phyloP scores from a whole-genome alignment of 2,113 vertebrate species.

The Rhinoderma darwinii region DNA sequence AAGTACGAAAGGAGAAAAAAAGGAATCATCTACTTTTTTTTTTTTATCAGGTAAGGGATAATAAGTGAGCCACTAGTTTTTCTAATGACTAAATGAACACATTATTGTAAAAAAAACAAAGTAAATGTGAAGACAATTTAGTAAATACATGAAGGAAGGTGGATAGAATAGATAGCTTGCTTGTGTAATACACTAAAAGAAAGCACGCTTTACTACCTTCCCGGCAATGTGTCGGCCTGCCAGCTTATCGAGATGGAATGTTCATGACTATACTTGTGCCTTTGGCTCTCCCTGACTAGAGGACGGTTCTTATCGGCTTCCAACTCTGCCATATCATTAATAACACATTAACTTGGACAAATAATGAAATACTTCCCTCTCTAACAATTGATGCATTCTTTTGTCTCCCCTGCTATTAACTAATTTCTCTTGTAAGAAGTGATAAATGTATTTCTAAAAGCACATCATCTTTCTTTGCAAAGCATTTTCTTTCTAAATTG shows the following conservation, averaged over 20 bases:
- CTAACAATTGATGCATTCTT: slow-evolving; percentile 8
- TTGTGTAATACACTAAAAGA: not conserved
- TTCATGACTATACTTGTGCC: not conserved
- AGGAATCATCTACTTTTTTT: not conserved
- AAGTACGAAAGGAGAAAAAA: not conserved
- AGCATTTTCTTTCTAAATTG: not conserved
- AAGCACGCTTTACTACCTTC: not conserved
- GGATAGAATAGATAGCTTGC: not conserved
- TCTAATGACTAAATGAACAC: not conserved
- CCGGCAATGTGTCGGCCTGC: not conserved
- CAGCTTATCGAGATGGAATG: slow-evolving; percentile 13
- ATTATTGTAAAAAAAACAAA: not conserved
- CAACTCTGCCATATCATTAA: slow-evolving; percentile 9
- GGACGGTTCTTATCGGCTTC: not conserved
- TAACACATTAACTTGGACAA: slow-evolving; percentile 12
- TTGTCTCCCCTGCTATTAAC: slow-evolving; percentile 4
- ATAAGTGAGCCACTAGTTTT: not conserved
- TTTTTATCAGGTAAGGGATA: not conserved
- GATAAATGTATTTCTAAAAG: slow-evolving; percentile 38
- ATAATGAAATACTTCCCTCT: slow-evolving; percentile 15
- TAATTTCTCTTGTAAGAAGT: slow-evolving; percentile 11
- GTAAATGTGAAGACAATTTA: slow-evolving; percentile 1
- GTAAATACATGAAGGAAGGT: not conserved
- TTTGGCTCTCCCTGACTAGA: not conserved
- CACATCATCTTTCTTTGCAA: not conserved